Base-by-base conservation (phyloP, 2,888 invertebrate species). In the Pollenia amentaria region DNA sequence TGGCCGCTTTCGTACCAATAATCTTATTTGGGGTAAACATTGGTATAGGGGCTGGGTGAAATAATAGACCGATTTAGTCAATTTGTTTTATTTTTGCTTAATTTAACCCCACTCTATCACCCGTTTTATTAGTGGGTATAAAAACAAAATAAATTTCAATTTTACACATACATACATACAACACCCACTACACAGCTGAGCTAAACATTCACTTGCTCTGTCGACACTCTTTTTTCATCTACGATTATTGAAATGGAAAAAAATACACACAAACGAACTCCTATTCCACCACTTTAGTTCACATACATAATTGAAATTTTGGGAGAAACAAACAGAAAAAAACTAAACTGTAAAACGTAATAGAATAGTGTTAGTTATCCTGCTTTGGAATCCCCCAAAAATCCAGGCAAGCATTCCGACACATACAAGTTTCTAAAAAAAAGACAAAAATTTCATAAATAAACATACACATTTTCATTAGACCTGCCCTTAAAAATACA, bases 371-470 rank as follows among this genome's bases (percentile, higher is more conserved):
- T 42, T 53, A 65, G 42, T 51, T 73, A 75, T 53, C 57, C 64
- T 69, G 29, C 40, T 55, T 78, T 18, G 38, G 40, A 46, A 29
- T 75, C 62, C 44, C 62, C 55, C 46, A 72, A 53, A 78, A 60
- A 65, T 77, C 40, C 62, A 76, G 29, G 16, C 18, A 60, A 42
- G 78, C 77, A 84, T 84, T 84, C 84, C 78, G 78, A 67, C 57
- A 73, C 84, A 84, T 57, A 51, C 38, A 38, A 29, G 29, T 29
- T 29, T 29, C 29, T 29, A 6, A 4, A 29, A 29, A 29, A 29
- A 21, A 44, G 12, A 46, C 4, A 14, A 16, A 53, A 16, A 70
- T 10, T 16, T 12, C 18, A 16, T 9, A 2, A 44, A 64, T 40
- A 57, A 44, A 64, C 51, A 29, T 29, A 44, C 51, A 53, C 21